Conservation (phyloP, 2,797 vertebrate species). For the Sebastes trivittatus region DNA sequence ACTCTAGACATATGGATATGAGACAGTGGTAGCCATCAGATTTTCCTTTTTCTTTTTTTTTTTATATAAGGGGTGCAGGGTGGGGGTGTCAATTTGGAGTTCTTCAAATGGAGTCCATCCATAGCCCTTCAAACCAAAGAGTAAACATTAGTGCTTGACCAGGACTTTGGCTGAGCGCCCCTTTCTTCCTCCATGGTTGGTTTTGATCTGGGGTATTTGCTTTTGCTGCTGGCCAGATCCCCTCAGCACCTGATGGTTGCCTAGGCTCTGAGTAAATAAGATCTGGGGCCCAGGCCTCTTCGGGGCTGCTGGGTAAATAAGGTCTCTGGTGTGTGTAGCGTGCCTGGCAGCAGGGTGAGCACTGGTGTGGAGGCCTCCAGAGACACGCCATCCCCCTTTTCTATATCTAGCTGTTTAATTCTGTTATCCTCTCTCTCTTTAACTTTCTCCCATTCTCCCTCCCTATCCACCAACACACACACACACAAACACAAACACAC, state of each 20-base stretch:
- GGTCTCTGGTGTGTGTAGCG: conserved; percentile 80
- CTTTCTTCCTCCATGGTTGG: conserved; percentile 73
- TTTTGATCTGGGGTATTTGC: conserved; percentile 83
- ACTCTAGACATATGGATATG: conserved; percentile 69
- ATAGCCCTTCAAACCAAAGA: conserved; percentile 77
- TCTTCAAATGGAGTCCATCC: conserved; percentile 79
- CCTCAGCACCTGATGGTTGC: conserved; percentile 80
- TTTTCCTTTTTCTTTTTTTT: conserved; percentile 18
- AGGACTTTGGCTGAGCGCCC: conserved; percentile 76
- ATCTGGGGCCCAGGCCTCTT: conserved; percentile 75
- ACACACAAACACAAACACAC: conserved; percentile 22
- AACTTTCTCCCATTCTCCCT: conserved; percentile 46
- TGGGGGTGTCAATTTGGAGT: conserved; percentile 70
- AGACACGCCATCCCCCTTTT: conserved; percentile 59
- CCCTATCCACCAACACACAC: conserved; percentile 10
- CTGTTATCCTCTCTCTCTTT: conserved; percentile 65
- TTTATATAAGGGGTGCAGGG: conserved; percentile 25
- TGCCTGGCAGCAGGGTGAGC: conserved; percentile 82
- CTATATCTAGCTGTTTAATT: conserved; percentile 70
- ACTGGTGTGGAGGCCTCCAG: conserved; percentile 76
- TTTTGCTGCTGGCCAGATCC: conserved; percentile 81
- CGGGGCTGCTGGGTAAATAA: conserved; percentile 82
- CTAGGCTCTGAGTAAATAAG: conserved; percentile 82
- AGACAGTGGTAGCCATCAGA: conserved; percentile 61
- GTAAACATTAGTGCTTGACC: conserved; percentile 83